These are phyloP conservation scores for Caenorhabditis remanei DNA, from an alignment of 1,140 invertebrate species.

Conservation along the genomic window DNA sequence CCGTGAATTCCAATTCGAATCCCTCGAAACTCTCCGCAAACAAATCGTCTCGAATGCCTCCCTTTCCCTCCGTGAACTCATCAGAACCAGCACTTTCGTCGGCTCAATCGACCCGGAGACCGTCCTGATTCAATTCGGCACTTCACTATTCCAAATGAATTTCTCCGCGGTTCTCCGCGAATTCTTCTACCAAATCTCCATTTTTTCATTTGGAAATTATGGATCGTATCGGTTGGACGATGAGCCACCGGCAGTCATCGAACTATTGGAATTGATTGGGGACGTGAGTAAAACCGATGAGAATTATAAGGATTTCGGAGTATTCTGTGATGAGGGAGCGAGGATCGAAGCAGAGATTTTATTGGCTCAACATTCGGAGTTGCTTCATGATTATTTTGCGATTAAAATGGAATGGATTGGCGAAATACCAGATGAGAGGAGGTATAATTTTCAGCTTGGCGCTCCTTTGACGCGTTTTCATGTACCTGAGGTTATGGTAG, in stretches of 20 bases:
- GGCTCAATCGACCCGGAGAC: conserved; percentile 16
- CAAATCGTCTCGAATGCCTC: neutral
- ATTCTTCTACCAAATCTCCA: conserved; percentile 36
- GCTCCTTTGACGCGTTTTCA: too few species aligned
- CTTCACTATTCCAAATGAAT: neutral
- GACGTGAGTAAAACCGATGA: neutral
- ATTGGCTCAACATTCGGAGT: neutral
- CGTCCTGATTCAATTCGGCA: conserved; percentile 6
- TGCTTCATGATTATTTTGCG: conserved; percentile 24
- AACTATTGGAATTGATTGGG: conserved; percentile 3
- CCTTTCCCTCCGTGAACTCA: conserved; percentile 3
- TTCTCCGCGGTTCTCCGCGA: neutral
- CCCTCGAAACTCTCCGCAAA: neutral
- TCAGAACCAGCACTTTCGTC: conserved; percentile 25
- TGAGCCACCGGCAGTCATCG: neutral
- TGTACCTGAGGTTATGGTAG: too few species aligned
- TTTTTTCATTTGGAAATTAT: conserved; percentile 44
- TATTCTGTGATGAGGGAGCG: neutral
- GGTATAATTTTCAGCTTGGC: neutral
- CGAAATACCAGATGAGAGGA: neutral
- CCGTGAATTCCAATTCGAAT: conserved; percentile 22
- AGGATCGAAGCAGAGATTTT: neutral
- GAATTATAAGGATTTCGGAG: neutral
- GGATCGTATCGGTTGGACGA: conserved; percentile 2
- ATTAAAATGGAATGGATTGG: conserved; percentile 15